Base-by-base conservation (phyloP, 2,113 vertebrate species). In the Mastomys natalensis region DNA sequence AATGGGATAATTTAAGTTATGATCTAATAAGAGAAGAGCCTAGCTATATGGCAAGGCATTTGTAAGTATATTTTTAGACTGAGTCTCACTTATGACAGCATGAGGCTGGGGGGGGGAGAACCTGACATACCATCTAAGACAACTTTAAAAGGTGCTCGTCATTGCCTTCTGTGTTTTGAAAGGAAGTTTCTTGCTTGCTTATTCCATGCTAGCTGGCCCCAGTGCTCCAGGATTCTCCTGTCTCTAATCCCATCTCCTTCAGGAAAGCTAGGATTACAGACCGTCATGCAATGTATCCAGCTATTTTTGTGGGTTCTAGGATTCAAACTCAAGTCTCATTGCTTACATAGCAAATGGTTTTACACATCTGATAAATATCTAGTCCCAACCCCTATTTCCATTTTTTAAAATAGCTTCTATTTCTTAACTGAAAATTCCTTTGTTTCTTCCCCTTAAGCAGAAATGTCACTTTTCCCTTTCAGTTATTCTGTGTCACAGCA, bases 321-420 rank as follows among this genome's bases (percentile, higher is more conserved):
- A 86, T 66, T 64, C 15, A 10, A 85, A 11, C 82, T 64, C 82
- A 45, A 40, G 40, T 45, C n/a, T 62, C 1, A 5, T 3, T 45
- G 58, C 26, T 66, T 66, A 48, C 3, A 21, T 45, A 45, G 2
- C 15, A 45, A 11, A 40, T 45, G 16, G 34, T 48, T 66, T 85
- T 12, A 86, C 43, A 66, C 60, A 66, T 43, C 60, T 5, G n/a
- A 86, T n/a, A 29, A 29, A 34, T 17, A 34, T 5, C 60, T 60
- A 82, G 37, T 0, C 16, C 58, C 60, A 9, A 21, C 1, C 2
- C 24, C 29, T 2, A 1, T 3, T 64, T 45, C 17, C 1, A 5
- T 84, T 87, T 40, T 43, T 48, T 17, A 1, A 1, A 84, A 66
- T 34, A 77, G 53, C 7, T 89, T 91, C 43, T 45, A 43, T 89